Conservation (phyloP, 2,888 invertebrate species). For the Drosophila koepferae region DNA sequence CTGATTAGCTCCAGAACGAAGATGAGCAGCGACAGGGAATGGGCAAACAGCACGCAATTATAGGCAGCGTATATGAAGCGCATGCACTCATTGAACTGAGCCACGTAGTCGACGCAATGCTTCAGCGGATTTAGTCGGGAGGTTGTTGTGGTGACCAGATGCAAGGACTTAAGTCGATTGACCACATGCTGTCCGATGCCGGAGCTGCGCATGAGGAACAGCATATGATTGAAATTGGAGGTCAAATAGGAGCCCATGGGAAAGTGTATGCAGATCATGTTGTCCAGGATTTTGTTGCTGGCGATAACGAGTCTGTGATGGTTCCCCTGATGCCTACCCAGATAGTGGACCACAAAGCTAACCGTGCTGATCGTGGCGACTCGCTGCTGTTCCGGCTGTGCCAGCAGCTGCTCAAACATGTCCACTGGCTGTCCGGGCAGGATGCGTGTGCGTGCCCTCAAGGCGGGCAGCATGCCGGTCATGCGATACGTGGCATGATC, state of each 20-base stretch:
- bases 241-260: constrained; percentile 54
- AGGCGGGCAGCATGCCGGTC: constrained; percentile 26
- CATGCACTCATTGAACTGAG: constrained; percentile 39
- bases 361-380: constrained; percentile 42
- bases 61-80: constrained; percentile 50
- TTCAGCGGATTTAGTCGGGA: neutral
- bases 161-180: constrained; percentile 13
- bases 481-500: constrained; percentile 60
- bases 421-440: constrained; percentile 51
- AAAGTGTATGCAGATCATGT: constrained; percentile 61
- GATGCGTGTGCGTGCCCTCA: constrained; percentile 20
- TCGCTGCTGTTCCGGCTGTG: constrained; percentile 18
- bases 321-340: constrained; percentile 22
- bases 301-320: constrained; percentile 34
- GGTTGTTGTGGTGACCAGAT: constrained; percentile 18
- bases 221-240: constrained; percentile 17
- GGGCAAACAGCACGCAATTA: constrained; percentile 35
- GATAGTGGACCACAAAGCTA: constrained; percentile 45
- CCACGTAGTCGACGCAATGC: neutral
- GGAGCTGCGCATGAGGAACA: constrained; percentile 56
- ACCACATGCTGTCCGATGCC: constrained; percentile 45
- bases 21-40: constrained; percentile 20
- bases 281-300: constrained; percentile 53
- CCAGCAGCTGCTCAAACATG: constrained; percentile 42
- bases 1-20: constrained; percentile 54